These are phyloP conservation scores for Coelopa pilipes DNA, from an alignment of 2,888 invertebrate genomes.

Conservation along the genomic window DNA sequence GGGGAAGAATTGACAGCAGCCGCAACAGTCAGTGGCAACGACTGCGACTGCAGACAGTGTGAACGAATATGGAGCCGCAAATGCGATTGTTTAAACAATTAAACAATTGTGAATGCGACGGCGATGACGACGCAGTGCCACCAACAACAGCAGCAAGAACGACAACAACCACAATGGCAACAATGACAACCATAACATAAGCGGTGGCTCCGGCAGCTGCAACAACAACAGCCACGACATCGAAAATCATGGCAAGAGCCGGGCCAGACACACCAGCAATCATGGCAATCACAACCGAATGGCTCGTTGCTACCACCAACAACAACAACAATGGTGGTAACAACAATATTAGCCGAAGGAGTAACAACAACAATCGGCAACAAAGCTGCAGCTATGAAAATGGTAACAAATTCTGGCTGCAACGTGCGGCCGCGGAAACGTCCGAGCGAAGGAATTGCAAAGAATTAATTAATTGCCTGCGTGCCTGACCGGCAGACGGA, in stretches of 20 bases:
- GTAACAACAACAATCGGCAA: neutral
- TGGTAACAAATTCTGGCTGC: constrained; percentile 8
- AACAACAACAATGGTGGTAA: neutral
- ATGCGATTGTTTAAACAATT: constrained; percentile 23
- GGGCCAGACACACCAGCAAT: too few relatives aligned
- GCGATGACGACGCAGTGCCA: neutral
- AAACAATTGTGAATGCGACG: constrained; percentile 8
- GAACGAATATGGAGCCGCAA: constrained; percentile 44
- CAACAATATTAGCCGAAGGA: neutral
- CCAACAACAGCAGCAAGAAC: neutral
- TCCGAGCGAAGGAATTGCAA: constrained; percentile 34
- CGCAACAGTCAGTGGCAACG: constrained; percentile 40
- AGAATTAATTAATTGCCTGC: constrained; percentile 48
- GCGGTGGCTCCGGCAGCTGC: neutral
- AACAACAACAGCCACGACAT: neutral
- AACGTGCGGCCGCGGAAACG: constrained; percentile 1
- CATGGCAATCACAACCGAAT: neutral
- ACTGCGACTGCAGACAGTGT: constrained; percentile 41
- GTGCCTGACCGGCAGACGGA: neutral
- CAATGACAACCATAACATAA: neutral
- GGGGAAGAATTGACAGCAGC: constrained; percentile 31
- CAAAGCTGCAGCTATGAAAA: neutral
- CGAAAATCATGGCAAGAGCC: neutral
- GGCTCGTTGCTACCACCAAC: neutral
- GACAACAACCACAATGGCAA: neutral